Conservation (phyloP, 2,888 invertebrate genomes). For the Teleogryllus oceanicus region DNA sequence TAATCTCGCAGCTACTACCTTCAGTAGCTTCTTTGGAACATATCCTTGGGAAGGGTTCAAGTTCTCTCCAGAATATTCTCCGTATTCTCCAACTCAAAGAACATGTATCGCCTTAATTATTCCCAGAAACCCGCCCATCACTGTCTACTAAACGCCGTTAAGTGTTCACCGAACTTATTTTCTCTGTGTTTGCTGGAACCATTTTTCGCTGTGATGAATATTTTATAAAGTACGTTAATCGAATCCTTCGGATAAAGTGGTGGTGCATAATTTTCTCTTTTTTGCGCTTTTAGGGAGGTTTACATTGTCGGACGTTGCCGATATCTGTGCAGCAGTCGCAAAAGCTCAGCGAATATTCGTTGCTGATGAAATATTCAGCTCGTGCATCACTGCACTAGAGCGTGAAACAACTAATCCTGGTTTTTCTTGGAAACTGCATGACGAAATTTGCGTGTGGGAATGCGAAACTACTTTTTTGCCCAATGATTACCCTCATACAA, state of each 20-base stretch:
- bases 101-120: too few relatives aligned
- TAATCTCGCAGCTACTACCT: too few relatives aligned
- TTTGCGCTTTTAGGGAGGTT: background rate
- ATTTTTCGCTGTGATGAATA: slow-evolving; percentile 4
- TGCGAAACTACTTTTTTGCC: background rate
- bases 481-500: background rate
- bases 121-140: too few relatives aligned
- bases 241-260: slow-evolving; percentile 18
- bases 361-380: slow-evolving; percentile 9
- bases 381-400: background rate
- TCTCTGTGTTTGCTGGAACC: background rate
- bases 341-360: background rate
- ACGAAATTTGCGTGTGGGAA: background rate
- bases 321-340: background rate
- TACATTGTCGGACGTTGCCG: background rate
- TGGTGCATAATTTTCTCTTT: slow-evolving; percentile 7
- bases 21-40: too few relatives aligned
- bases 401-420: background rate
- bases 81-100: too few relatives aligned
- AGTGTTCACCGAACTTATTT: background rate
- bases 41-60: too few relatives aligned
- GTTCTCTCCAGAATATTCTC: too few relatives aligned
- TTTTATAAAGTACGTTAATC: slow-evolving; percentile 9
- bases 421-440: background rate
- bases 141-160: too few relatives aligned